Evolutionary conservation across 2,113 vertebrate species (phyloP).

Genomic region (Ovibos moschatus): DNA sequence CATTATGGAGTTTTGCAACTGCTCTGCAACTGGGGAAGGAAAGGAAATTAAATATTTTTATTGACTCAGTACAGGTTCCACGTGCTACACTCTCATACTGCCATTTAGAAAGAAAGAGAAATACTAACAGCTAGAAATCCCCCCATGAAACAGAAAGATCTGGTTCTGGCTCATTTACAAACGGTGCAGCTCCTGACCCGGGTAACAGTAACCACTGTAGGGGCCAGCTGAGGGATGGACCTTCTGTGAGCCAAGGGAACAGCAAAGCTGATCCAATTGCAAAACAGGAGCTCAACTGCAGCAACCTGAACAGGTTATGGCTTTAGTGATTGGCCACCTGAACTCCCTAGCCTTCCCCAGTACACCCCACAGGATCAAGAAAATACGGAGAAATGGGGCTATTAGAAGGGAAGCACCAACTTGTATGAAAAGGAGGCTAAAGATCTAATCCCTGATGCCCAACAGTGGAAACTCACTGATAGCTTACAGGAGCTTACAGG

Average conservation of each 20-base stretch:
- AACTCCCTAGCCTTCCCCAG: background rate
- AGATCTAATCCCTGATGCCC: background rate
- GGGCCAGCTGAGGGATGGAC: background rate
- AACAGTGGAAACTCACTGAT: background rate
- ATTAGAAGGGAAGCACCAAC: background rate
- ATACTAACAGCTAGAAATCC: background rate
- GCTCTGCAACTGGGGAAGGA: background rate
- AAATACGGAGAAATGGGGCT: background rate
- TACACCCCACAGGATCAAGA: background rate
- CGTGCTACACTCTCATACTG: background rate
- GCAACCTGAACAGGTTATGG: background rate
- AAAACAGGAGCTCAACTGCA: background rate
- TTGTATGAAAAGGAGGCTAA: background rate
- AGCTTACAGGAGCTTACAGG: background rate
- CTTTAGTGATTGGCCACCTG: background rate
- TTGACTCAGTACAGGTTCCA: background rate
- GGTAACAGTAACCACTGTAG: background rate
- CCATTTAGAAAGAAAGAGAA: background rate
- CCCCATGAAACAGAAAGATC: background rate
- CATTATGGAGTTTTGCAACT: background rate
- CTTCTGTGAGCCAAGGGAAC: background rate
- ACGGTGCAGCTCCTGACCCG: background rate
- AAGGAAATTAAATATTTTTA: background rate
- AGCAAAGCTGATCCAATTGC: background rate
- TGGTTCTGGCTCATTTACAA: background rate